A percentile compares a stretch with the other conserved stretches of the same genome.
Evolutionary conservation across 2,797 vertebrate genomes (phyloP).

Genomic region (Acridotheres tristis): DNA sequence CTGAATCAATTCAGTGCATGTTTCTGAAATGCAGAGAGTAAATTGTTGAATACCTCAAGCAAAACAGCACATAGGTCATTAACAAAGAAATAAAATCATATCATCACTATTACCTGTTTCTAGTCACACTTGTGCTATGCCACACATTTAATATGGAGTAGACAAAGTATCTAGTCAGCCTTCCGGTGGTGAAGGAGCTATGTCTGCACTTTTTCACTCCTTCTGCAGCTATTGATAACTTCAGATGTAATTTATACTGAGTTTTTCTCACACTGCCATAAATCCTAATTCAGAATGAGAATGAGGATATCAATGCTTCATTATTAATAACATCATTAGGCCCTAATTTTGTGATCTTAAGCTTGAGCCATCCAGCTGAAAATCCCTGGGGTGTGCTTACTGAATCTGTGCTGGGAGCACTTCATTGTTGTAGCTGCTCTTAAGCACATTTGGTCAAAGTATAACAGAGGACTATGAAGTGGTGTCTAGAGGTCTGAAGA

Average conservation of each 20-base stretch:
- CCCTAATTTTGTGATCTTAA: conserved; percentile 27
- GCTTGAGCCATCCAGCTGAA: background rate
- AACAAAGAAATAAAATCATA: background rate
- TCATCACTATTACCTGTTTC: background rate
- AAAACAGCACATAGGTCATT: background rate
- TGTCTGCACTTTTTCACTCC: background rate
- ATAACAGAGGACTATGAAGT: background rate
- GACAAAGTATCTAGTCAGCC: background rate
- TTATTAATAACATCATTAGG: conserved; percentile 23
- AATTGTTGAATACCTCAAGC: background rate
- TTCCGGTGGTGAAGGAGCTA: background rate
- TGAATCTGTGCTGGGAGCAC: background rate
- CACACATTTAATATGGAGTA: background rate
- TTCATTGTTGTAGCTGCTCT: background rate
- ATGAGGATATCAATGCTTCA: background rate
- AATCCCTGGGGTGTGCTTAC: background rate
- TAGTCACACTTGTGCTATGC: background rate
- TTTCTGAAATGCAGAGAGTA: background rate
- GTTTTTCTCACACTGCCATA: background rate
- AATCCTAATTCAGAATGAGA: background rate
- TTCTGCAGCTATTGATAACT: background rate
- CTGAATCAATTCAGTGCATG: background rate
- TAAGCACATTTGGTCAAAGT: background rate
- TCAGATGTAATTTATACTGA: background rate
- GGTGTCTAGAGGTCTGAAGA: background rate